These are phyloP conservation scores for Nemurella pictetii DNA, from an alignment of 2,888 invertebrate genomes.

Conservation along the genomic window DNA sequence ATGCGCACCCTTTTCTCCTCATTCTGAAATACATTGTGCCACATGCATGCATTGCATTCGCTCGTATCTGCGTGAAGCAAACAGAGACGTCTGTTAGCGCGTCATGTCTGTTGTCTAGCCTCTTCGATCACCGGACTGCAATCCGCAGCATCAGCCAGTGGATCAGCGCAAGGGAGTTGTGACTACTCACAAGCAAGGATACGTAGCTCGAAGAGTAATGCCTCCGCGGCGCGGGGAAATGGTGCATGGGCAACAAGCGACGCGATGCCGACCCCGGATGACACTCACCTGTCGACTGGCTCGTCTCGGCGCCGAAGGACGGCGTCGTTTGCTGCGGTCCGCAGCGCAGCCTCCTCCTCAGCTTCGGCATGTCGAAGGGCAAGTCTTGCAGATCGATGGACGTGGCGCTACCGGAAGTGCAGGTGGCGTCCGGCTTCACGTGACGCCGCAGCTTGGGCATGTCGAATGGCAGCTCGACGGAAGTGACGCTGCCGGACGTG, in stretches of 20 bases:
- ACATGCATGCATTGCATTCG: no score
- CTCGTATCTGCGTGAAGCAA: no score
- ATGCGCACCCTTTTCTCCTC: no score
- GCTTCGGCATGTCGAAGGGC: constrained; percentile 91
- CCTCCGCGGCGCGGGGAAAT: constrained; percentile 26
- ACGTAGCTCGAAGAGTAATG: no score
- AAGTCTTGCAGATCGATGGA: constrained; percentile 79
- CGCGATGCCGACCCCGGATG: constrained; percentile 49
- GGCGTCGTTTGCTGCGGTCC: constrained; percentile 51
- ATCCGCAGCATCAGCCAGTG: no score
- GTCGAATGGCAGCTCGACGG: constrained; percentile 71
- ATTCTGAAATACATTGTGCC: no score
- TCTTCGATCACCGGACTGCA: no score
- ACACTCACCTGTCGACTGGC: not conserved
- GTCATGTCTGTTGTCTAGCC: no score
- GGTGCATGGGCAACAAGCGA: constrained; percentile 49
- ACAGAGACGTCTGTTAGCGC: no score
- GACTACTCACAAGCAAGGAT: no score
- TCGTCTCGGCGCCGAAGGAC: constrained; percentile 14
- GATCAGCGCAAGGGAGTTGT: no score
- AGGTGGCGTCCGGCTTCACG: constrained; percentile 46
- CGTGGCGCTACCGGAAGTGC: constrained; percentile 72
- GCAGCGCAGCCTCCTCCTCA: constrained; percentile 70
- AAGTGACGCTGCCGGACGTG: constrained; percentile 26
- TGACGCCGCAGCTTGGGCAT: constrained; percentile 81